Evolutionary conservation across 2,888 invertebrate genomes (phyloP).

Genomic region (Tinea pellionella): DNA sequence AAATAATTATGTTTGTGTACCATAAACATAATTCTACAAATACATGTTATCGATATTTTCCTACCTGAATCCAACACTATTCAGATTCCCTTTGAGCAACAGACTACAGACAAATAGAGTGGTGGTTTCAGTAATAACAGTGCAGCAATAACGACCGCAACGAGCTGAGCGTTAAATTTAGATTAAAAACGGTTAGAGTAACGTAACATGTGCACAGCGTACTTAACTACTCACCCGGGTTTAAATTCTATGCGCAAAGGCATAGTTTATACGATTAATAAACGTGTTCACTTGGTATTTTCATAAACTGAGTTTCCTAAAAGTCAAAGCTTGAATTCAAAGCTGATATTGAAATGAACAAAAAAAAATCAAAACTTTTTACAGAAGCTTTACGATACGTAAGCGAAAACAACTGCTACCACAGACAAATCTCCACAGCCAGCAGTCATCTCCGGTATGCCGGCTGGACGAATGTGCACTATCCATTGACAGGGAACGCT

Average conservation of each 20-base stretch:
- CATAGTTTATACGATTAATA: neutral
- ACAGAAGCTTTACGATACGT: too few species aligned
- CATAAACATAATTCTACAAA: neutral
- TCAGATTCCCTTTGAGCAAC: slow-evolving; percentile 4
- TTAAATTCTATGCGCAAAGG: neutral
- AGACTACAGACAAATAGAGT: slow-evolving; percentile 42
- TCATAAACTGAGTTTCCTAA: too few species aligned
- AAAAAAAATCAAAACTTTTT: too few species aligned
- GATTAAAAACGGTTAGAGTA: slow-evolving; percentile 34
- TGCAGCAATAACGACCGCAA: slow-evolving; percentile 21
- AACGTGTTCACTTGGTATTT: too few species aligned
- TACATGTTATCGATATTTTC: neutral
- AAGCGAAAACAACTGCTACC: too few species aligned
- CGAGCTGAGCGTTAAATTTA: slow-evolving; percentile 44
- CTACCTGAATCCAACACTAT: neutral
- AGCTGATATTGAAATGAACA: too few species aligned
- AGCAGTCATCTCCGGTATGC: too few species aligned
- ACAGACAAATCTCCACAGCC: too few species aligned
- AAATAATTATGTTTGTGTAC: too few species aligned
- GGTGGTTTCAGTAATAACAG: slow-evolving; percentile 44
- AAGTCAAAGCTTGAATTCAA: too few species aligned
- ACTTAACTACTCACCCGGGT: neutral
- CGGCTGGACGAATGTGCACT: too few species aligned
- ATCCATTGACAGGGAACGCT: too few species aligned
- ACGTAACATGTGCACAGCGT: neutral